phyloP scores from a whole-genome alignment of 2,113 vertebrate species.

The Istiophorus platypterus region DNA sequence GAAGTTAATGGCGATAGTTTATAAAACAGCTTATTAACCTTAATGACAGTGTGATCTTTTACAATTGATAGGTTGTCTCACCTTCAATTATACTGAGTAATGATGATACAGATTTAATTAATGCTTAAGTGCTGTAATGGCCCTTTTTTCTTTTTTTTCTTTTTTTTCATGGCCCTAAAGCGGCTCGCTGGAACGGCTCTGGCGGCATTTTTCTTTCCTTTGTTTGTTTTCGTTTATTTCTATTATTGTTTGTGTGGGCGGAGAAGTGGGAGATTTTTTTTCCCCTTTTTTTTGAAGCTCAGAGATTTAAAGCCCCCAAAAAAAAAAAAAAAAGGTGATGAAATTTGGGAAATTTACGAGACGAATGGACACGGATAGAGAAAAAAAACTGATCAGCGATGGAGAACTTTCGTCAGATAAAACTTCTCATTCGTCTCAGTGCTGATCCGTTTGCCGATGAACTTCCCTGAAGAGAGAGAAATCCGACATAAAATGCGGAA shows the following conservation, averaged over 20 bases:
- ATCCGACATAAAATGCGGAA: slow-evolving; percentile 16
- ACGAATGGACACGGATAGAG: too few relatives aligned
- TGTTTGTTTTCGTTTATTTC: slow-evolving; percentile 16
- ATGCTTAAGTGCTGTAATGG: slow-evolving; percentile 63
- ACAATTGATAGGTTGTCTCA: slow-evolving; percentile 81
- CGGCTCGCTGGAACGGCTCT: neutral
- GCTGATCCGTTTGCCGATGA: slow-evolving; percentile 38
- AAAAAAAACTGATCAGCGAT: slow-evolving; percentile 26
- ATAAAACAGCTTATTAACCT: slow-evolving; percentile 84
- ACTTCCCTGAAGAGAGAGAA: slow-evolving; percentile 24
- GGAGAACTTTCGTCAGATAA: neutral
- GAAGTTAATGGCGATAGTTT: slow-evolving; percentile 77
- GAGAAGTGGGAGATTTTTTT: too few relatives aligned
- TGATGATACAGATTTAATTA: slow-evolving; percentile 72
- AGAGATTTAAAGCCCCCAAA: too few relatives aligned
- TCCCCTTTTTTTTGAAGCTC: too few relatives aligned
- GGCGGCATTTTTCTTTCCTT: neutral
- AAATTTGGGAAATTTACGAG: neutral
- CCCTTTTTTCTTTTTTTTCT: too few relatives aligned
- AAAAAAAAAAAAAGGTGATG: too few relatives aligned
- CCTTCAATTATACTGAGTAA: slow-evolving; percentile 78
- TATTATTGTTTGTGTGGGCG: neutral
- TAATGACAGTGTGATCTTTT: slow-evolving; percentile 82
- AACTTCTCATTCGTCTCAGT: slow-evolving; percentile 4
- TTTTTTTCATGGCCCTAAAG: slow-evolving; percentile 18